Conservation (phyloP, 2,888 invertebrate genomes). For the Petrolisthes manimaculis region DNA sequence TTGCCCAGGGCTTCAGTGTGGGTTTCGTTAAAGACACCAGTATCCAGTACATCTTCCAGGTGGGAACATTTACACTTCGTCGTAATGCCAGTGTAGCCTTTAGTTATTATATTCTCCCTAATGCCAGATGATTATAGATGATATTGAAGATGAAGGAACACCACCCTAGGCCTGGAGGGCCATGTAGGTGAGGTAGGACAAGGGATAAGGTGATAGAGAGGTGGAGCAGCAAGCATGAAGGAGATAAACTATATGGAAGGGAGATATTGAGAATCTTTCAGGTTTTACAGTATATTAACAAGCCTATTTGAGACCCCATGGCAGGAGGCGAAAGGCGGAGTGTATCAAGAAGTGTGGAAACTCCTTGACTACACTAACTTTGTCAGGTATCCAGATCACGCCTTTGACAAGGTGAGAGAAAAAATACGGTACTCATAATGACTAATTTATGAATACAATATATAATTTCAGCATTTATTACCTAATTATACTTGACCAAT, state of each 20-base stretch:
- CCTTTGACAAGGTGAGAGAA: constrained; percentile 26
- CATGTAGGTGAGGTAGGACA: too few relatives aligned
- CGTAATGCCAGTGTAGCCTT: too few relatives aligned
- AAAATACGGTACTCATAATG: not conserved
- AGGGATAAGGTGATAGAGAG: too few relatives aligned
- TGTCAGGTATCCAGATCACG: constrained; percentile 18
- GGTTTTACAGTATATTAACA: too few relatives aligned
- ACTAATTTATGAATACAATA: not conserved
- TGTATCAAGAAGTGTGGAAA: constrained; percentile 30
- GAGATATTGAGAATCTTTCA: too few relatives aligned
- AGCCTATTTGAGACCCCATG: not conserved
- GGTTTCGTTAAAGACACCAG: constrained; percentile 19
- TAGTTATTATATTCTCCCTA: too few relatives aligned
- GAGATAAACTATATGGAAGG: too few relatives aligned
- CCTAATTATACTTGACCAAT: not conserved
- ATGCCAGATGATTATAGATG: too few relatives aligned
- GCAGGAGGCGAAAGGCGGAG: constrained; percentile 29
- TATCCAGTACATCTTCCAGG: constrained; percentile 32
- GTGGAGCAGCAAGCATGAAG: too few relatives aligned
- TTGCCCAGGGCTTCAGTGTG: constrained; percentile 17
- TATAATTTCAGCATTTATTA: not conserved
- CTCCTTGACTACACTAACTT: constrained; percentile 28
- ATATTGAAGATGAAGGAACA: too few relatives aligned
- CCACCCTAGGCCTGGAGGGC: too few relatives aligned
- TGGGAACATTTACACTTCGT: not conserved